phyloP scores from a whole-genome alignment of 2,888 invertebrate genomes.

The Sisyra terminalis region DNA sequence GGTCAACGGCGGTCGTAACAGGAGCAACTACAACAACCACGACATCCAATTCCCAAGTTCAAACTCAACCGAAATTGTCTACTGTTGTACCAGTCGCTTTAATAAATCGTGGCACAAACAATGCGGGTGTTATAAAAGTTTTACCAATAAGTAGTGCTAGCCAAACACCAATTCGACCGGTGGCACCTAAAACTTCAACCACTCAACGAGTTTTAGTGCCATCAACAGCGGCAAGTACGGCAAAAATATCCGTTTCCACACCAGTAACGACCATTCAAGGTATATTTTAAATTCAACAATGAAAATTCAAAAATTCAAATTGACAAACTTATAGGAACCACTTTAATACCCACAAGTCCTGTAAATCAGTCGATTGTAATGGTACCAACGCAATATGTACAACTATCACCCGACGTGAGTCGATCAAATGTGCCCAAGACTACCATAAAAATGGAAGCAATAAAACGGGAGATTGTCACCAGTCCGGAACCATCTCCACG shows the following conservation, averaged over 20 bases:
- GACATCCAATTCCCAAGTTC: conserved; percentile 2
- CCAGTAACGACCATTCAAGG: conserved; percentile 23
- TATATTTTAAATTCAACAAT: conserved; percentile 2
- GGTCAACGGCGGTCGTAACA: conserved; percentile 9
- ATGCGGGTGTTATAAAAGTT: conserved; percentile 11
- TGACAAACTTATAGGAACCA: not conserved
- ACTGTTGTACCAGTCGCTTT: conserved; percentile 10
- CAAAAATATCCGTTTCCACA: conserved; percentile 21
- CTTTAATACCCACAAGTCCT: not conserved
- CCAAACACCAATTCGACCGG: conserved; percentile 18
- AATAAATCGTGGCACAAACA: not conserved
- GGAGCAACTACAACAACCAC: conserved; percentile 3
- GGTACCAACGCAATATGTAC: conserved; percentile 38
- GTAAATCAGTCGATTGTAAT: conserved; percentile 28
- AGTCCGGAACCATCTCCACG: not conserved
- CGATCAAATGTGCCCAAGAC: conserved; percentile 13
- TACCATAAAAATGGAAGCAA: conserved; percentile 6
- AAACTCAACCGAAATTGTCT: conserved; percentile 9
- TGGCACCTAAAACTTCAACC: conserved; percentile 25
- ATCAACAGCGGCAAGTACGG: conserved; percentile 17
- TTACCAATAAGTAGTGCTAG: conserved; percentile 21
- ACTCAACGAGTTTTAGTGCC: conserved; percentile 27
- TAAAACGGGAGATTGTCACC: conserved; percentile 2
- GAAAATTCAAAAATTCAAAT: no score
- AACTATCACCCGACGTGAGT: conserved; percentile 14